These are phyloP conservation scores for Harpalus rubripes DNA, from an alignment of 2,888 invertebrate genomes.

Conservation along the genomic window DNA sequence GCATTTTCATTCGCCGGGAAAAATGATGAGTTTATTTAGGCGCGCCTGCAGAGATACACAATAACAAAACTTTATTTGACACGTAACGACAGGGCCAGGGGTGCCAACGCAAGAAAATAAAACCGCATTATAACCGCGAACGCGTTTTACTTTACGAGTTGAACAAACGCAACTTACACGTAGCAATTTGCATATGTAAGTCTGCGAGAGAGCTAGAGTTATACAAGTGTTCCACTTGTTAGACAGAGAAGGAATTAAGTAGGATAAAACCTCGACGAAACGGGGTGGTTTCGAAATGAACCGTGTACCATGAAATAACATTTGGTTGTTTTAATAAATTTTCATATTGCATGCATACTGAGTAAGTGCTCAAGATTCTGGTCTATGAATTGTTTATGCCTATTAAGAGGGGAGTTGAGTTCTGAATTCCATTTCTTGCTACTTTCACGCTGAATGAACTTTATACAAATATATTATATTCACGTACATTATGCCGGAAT, in stretches of 20 bases:
- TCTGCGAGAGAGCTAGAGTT: slow-evolving; percentile 57
- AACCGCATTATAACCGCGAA: slow-evolving; percentile 63
- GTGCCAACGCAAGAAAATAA: slow-evolving; percentile 66
- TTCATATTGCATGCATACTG: slow-evolving; percentile 65
- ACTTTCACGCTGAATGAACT: slow-evolving; percentile 42
- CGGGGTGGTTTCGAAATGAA: slow-evolving; percentile 64
- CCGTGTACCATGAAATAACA: slow-evolving; percentile 61
- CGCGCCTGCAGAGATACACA: slow-evolving; percentile 67
- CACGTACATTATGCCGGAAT: slow-evolving; percentile 28
- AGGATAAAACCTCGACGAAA: slow-evolving; percentile 65
- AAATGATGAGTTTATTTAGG: slow-evolving; percentile 66
- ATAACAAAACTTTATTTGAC: slow-evolving; percentile 72
- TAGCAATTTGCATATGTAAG: slow-evolving; percentile 67
- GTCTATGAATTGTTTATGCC: slow-evolving; percentile 61
- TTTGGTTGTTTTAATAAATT: slow-evolving; percentile 66
- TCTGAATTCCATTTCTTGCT: slow-evolving; percentile 16
- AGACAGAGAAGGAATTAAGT: slow-evolving; percentile 58
- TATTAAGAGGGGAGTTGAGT: slow-evolving; percentile 26
- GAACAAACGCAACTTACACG: slow-evolving; percentile 63
- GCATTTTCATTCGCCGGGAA: slow-evolving; percentile 48
- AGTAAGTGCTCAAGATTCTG: slow-evolving; percentile 60
- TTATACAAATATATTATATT: slow-evolving; percentile 51
- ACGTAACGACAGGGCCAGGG: slow-evolving; percentile 66
- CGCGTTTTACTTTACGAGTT: slow-evolving; percentile 66
- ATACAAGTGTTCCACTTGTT: background rate